A percentile compares a stretch with the other conserved stretches of the same genome.
Evolutionary conservation across 1,140 invertebrate genomes (phyloP).

Genomic region (Radopholus similis): DNA sequence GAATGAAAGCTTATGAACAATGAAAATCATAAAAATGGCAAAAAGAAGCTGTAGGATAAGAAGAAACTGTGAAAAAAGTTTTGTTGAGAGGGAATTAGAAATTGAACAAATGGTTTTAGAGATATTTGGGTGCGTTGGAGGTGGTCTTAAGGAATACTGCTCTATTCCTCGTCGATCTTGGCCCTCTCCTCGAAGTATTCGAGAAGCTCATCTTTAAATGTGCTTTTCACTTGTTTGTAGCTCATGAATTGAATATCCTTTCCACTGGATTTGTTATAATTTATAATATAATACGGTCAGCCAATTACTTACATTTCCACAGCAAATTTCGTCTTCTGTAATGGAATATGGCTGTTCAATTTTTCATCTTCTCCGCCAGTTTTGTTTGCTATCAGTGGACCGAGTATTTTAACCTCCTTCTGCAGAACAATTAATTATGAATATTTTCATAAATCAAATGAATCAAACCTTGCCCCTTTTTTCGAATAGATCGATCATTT

Average conservation of each 20-base stretch:
- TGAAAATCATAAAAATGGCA: no score
- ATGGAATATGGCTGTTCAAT: background rate
- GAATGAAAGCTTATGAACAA: no score
- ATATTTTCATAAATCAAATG: background rate
- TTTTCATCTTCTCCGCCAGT: no score
- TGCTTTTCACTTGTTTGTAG: slow-evolving; percentile 6
- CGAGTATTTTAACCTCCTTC: slow-evolving; percentile 19
- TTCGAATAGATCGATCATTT: slow-evolving; percentile 14
- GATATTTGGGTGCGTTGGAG: no score
- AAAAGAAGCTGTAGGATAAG: no score
- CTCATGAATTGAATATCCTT: slow-evolving; percentile 6
- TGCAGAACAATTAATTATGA: background rate
- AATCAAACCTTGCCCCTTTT: slow-evolving; percentile 16
- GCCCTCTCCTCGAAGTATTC: slow-evolving; percentile 18
- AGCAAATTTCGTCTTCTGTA: slow-evolving; percentile 16
- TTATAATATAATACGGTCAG: background rate
- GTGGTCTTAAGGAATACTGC: no score
- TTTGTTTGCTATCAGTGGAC: background rate
- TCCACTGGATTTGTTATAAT: background rate
- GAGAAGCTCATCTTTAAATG: slow-evolving; percentile 9
- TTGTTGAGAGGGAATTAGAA: no score
- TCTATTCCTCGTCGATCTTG: slow-evolving; percentile 11
- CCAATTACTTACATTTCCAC: background rate
- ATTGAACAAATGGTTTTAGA: no score
- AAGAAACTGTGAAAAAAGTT: no score